These are phyloP conservation scores for Sardinella longiceps DNA, from an alignment of 2,797 vertebrate genomes.

Conservation along the genomic window DNA sequence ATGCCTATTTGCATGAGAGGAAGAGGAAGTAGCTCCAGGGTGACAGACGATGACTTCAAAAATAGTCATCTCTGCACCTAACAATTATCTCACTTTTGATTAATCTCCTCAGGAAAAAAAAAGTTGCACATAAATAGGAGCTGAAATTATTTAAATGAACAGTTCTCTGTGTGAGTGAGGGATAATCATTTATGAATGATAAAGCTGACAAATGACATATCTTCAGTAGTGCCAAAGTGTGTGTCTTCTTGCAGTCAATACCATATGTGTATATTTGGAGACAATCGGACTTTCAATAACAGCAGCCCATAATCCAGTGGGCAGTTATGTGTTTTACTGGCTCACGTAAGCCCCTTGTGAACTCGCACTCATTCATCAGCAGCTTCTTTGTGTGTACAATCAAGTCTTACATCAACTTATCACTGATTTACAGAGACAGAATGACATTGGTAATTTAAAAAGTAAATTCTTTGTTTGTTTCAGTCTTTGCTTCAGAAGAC, in stretches of 20 bases:
- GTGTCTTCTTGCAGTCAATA: not conserved
- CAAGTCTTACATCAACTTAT: not conserved
- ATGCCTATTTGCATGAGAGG: not conserved
- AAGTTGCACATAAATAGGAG: not conserved
- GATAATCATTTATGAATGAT: not conserved
- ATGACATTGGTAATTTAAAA: not conserved
- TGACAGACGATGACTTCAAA: not conserved
- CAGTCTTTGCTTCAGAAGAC: too few species aligned
- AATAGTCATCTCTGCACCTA: not conserved
- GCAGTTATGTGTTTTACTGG: not conserved
- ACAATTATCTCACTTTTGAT: slow-evolving; percentile 15
- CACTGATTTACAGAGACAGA: not conserved
- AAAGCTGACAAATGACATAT: not conserved
- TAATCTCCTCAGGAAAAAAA: not conserved
- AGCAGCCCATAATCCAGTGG: not conserved
- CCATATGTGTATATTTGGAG: not conserved
- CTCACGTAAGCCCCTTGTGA: not conserved
- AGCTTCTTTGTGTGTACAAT: not conserved
- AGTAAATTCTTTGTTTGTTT: not conserved
- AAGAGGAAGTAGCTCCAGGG: not conserved
- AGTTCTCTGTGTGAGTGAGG: slow-evolving; percentile 5
- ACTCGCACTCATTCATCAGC: not conserved
- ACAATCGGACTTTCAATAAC: not conserved
- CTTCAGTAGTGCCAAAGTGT: not conserved
- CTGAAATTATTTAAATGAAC: slow-evolving; percentile 7